Evolutionary conservation across 2,113 vertebrate species (phyloP).

Genomic region (Actenoides lindsayi): DNA sequence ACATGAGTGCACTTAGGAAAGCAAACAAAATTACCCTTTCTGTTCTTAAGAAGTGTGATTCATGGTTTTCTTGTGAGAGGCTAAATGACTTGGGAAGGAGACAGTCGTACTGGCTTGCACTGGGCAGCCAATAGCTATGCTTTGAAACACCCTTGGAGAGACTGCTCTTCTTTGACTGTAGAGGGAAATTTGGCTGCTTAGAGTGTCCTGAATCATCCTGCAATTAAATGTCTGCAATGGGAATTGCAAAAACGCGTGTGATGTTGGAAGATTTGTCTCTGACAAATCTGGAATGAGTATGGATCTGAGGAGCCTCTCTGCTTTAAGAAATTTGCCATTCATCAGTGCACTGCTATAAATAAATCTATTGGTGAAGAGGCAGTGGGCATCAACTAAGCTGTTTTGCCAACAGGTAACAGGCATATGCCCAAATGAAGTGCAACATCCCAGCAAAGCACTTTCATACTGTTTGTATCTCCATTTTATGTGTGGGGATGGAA

Average conservation of each 20-base stretch:
- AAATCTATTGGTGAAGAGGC: not conserved
- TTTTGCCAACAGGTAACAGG: not conserved
- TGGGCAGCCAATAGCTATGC: not conserved
- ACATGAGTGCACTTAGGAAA: not conserved
- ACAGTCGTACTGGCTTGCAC: conserved; percentile 3
- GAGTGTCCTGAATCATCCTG: conserved; percentile 52
- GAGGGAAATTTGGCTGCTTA: conserved; percentile 31
- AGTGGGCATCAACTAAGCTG: not conserved
- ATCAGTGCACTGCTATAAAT: not conserved
- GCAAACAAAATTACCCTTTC: not conserved
- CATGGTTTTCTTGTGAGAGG: conserved; percentile 7
- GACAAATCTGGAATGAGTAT: not conserved
- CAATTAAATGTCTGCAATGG: conserved; percentile 32
- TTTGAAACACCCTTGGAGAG: conserved; percentile 12
- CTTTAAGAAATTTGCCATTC: not conserved
- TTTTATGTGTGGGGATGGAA: not conserved
- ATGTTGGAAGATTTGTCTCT: not conserved
- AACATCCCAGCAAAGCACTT: not conserved
- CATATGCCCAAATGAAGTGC: not conserved
- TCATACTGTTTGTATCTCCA: not conserved
- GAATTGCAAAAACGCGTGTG: conserved; percentile 8
- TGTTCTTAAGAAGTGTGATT: conserved; percentile 18
- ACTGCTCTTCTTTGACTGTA: not conserved
- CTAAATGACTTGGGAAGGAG: conserved; percentile 21
- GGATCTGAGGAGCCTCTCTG: not conserved